Base-by-base conservation (phyloP, 2,888 invertebrate genomes). In the Drosophila atripex region DNA sequence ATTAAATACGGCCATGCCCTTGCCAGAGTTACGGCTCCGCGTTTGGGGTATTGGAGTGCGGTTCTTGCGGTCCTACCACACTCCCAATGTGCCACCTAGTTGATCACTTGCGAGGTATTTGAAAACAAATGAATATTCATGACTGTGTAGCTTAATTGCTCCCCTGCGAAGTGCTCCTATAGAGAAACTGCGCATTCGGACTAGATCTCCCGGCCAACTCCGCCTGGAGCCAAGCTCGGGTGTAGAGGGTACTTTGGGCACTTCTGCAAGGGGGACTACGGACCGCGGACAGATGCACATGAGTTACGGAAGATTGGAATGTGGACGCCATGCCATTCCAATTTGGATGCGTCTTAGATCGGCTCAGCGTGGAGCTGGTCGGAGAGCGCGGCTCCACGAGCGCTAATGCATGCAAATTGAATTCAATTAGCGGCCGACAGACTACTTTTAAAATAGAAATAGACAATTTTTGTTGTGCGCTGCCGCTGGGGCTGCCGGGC, bases 381-480 rank as follows among this genome's bases (percentile, higher is more conserved):
- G 39, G 41, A 55, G n/a, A 53, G 55, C 45, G 41, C 52, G 71
- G 59, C 49, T 49, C 50, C 49, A 50, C 60, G 69, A 50, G 68
- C 76, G 75, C 77, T 85, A 85, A 84, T 84, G 74, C 77, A 85
- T 86, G 86, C 77, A 80, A 87, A 87, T 86, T 86, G 77, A 71
- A 71, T 77, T 80, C 72, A 86, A 84, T 86, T 82, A 84, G 73
- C 74, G 74, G 46, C 39, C 68, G 68, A 73, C 74, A 66, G 74
- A 73, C 74, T 73, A 60, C 72, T 72, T 73, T 59, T 50, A 56
- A 72, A 72, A 73, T 73, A 73, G 66, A 58, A 72, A 74, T 73
- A 71, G 66, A 71, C 65, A 57, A 71, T 61, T 60, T 60, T 61
- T 47, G 45, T 39, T 46, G 60, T 39, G 30, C 46, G 61, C 61